Conservation (phyloP, 2,888 invertebrate species). For the Melanchra persicariae region DNA sequence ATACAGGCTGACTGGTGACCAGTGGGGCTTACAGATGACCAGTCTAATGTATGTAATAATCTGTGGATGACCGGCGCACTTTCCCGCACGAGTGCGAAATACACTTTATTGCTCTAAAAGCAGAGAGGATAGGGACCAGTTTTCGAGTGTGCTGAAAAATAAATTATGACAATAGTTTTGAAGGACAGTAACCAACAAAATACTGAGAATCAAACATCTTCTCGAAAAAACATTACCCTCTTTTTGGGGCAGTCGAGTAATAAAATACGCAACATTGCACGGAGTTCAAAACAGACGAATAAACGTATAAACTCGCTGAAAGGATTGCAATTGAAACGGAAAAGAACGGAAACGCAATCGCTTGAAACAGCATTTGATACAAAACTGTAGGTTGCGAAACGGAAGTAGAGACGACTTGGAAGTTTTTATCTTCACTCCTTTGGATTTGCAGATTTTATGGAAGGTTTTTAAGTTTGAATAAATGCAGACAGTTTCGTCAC, state of each 20-base stretch:
- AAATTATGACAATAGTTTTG: too few species aligned
- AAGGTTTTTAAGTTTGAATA: not conserved
- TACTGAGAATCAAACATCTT: too few species aligned
- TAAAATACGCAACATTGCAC: constrained; percentile 24
- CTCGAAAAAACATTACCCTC: too few species aligned
- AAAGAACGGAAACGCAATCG: constrained; percentile 44
- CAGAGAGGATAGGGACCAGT: too few species aligned
- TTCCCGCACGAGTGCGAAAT: too few species aligned
- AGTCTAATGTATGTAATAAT: too few species aligned
- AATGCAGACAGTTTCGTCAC: not conserved
- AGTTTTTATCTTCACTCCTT: constrained; percentile 25
- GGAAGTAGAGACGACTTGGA: constrained; percentile 17
- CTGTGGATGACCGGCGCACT: too few species aligned
- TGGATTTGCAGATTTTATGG: constrained; percentile 2
- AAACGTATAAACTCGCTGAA: constrained; percentile 36
- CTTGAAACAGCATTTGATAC: constrained; percentile 39
- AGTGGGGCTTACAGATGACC: too few species aligned
- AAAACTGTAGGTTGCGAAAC: constrained; percentile 19
- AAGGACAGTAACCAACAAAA: too few species aligned
- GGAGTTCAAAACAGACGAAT: constrained; percentile 25
- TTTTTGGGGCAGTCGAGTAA: not conserved
- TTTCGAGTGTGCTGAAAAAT: too few species aligned
- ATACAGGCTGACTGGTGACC: too few species aligned
- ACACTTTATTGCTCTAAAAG: too few species aligned
- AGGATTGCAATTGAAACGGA: constrained; percentile 38